A percentile compares a stretch with the other conserved stretches of the same genome.
Conservation (phyloP, 2,113 vertebrate species). For the Nycticebus coucang region DNA sequence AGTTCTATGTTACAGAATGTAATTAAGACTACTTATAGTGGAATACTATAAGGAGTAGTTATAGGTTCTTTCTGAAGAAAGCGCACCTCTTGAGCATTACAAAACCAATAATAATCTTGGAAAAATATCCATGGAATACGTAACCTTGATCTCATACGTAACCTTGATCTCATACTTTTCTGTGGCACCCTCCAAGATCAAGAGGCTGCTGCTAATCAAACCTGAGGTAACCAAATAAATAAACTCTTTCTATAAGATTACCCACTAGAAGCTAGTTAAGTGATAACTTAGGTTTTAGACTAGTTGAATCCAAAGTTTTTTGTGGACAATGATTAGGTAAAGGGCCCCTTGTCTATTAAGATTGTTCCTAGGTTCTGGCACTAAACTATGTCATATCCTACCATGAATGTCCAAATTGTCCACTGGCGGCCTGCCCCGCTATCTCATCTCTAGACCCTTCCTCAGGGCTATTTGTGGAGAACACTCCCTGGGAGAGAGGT, state of each 20-base stretch:
- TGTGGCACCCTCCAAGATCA: not conserved
- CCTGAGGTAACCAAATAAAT: not conserved
- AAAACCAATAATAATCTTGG: not conserved
- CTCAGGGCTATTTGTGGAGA: not conserved
- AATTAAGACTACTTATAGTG: not conserved
- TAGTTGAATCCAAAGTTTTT: not conserved
- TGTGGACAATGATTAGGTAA: not conserved
- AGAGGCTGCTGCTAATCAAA: not conserved
- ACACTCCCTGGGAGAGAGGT: not conserved
- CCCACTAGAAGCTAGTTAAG: not conserved
- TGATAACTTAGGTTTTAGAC: not conserved
- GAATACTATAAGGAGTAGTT: too few relatives aligned
- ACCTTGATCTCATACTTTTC: not conserved
- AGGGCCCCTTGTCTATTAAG: not conserved
- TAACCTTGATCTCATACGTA: not conserved
- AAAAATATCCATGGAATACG: not conserved
- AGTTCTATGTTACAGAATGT: not conserved
- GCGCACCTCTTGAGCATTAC: not conserved
- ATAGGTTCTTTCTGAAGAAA: too few relatives aligned
- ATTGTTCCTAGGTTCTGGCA: not conserved
- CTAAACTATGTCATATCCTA: not conserved
- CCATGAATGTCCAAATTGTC: not conserved
- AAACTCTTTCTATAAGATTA: not conserved
- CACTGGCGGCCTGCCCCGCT: not conserved
- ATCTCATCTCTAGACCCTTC: not conserved